Base-by-base conservation (phyloP, 2,797 vertebrate genomes). In the Protonibea diacanthus region DNA sequence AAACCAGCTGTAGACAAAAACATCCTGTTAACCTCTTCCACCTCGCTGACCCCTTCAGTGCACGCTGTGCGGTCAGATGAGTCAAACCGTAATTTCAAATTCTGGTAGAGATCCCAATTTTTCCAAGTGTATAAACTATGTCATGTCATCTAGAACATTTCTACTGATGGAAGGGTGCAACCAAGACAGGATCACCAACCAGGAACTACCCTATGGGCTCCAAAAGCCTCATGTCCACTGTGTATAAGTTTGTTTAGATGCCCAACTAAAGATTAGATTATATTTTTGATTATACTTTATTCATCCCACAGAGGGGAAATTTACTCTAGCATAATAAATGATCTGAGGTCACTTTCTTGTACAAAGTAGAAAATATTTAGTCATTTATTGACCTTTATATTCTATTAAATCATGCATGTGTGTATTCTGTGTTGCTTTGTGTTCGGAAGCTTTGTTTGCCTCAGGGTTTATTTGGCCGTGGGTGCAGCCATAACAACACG, bases 1-100 rank as follows among this genome's bases (percentile, higher is more conserved):
- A 55, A 77, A 73, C 4, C 44, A 27, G 70, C 64, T 71, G 56
- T 52, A 74, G 76, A 84, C 51, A 71, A 79, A 55, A 86, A 86
- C 81, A 65, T 6, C 6, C 23, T 42, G 44, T 33, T 61, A 40
- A 68, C 21, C 48, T 71, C n/a, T 40, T 64, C 23, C 42, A 55
- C 62, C 49, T 10, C 9, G 33, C 53, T 33, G 49, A 60, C 17
- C 45, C 20, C 17, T 47, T 47, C 33, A 38, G n/a, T 17, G 29
- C 23, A 53, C 0, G 8, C 63, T 40, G 25, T n/a, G 68, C 6
- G 8, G 15, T 68, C 13, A 11, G 60, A 40, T 27, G 13, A n/a
- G 10, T 59, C 29, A 72, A 17, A 42, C 1, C 1, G 42, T 20
- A n/a, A 25, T 25, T 51, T 33, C 14, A 11, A 47, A 62, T 25